Conservation (phyloP, 2,888 invertebrate genomes). For the Zhuqinia jingwanae region DNA sequence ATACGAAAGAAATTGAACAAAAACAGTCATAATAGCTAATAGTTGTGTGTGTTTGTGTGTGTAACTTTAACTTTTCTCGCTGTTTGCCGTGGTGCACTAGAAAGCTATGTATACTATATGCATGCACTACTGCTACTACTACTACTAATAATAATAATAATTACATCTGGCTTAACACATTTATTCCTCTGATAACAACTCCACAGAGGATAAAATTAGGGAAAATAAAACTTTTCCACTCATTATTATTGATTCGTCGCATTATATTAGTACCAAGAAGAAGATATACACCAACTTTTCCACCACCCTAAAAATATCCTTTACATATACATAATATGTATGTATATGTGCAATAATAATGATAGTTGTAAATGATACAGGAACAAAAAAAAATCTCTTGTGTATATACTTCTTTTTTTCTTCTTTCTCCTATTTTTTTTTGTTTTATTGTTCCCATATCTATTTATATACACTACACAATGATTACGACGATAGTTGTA, state of each 20-base stretch:
- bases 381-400: not conserved
- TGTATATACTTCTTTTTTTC: too few species aligned
- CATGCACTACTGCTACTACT: too few species aligned
- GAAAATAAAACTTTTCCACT: conserved; percentile 55
- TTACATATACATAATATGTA: too few species aligned
- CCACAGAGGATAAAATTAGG: conserved; percentile 19
- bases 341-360: too few species aligned
- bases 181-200: conserved; percentile 51
- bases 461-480: not conserved
- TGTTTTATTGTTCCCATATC: conserved; percentile 40
- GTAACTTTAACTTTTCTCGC: too few species aligned
- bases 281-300: not conserved
- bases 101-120: too few species aligned
- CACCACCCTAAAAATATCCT: not conserved
- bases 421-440: not conserved
- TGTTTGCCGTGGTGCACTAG: too few species aligned
- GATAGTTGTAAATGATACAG: not conserved
- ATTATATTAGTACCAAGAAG: not conserved
- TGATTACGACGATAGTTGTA: not conserved
- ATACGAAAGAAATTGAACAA: too few species aligned
- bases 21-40: too few species aligned
- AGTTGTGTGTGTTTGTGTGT: too few species aligned
- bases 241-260: conserved; percentile 54
- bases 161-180: conserved; percentile 49
- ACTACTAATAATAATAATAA: conserved; percentile 24